A percentile compares a stretch with the other conserved stretches of the same genome.
Conservation (phyloP, 1,140 invertebrate genomes). For the Pollicipes pollicipes region DNA sequence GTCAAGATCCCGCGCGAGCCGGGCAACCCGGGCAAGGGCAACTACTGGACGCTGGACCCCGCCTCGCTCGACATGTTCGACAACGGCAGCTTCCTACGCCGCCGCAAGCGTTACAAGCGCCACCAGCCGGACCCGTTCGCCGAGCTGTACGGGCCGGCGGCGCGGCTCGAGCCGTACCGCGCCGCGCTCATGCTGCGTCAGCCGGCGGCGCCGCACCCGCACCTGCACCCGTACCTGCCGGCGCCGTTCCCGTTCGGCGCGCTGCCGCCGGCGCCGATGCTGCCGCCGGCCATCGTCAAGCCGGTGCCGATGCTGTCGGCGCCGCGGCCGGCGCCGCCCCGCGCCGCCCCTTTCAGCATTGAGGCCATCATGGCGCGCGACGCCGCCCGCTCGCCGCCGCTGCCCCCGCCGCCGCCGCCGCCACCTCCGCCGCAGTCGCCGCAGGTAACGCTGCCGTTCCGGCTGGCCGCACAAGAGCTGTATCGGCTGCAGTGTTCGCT, state of each 20-base stretch:
- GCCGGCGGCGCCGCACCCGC: constrained; percentile 20
- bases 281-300: constrained; percentile 26
- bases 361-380: constrained; percentile 20
- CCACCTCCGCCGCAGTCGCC: constrained; percentile 15
- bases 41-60: constrained; percentile 97
- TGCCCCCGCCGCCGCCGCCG: constrained; percentile 15
- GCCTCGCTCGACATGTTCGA: constrained; percentile 98
- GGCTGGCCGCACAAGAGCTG: background rate
- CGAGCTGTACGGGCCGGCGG: constrained; percentile 19
- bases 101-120: constrained; percentile 87
- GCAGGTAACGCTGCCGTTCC: constrained; percentile 12
- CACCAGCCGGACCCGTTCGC: constrained; percentile 35
- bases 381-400: constrained; percentile 15
- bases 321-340: constrained; percentile 21
- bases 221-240: constrained; percentile 18
- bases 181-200: constrained; percentile 15
- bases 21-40: constrained; percentile 95
- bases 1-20: constrained; percentile 95
- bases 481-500: constrained; percentile 13
- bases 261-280: constrained; percentile 26
- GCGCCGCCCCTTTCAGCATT: constrained; percentile 19
- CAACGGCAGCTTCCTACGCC: constrained; percentile 87
- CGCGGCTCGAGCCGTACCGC: constrained; percentile 13
- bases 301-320: constrained; percentile 20
- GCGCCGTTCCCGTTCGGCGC: constrained; percentile 26